Evolutionary conservation across 2,888 invertebrate species (phyloP), one percentile per base, ranked within the genome.

Genomic region (Aphidius colemani): DNA sequence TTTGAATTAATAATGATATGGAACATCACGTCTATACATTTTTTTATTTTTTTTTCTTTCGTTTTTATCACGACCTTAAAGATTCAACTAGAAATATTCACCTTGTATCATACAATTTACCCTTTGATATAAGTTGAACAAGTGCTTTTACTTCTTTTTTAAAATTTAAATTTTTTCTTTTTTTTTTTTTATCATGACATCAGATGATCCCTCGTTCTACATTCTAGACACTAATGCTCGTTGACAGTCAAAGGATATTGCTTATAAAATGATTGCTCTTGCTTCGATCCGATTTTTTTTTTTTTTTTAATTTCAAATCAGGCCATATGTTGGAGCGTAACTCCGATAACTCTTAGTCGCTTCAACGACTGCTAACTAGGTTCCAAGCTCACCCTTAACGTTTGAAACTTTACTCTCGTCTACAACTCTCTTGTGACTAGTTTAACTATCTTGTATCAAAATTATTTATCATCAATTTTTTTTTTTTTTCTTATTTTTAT

Each of bases 1-100:
- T 43, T 45, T 77, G 75, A 76, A 77, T 76, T 77, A 78, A 72
- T 74, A 70, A 78, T 73, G 72, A 73, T 70, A 62, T 59, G 66
- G 64, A 65, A 66, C 67, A 69, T 60, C 58, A 60, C 65, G 60
- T 46, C 46, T 46, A 46, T 48, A 39, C 61, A 30, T 39, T 65
- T 55, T 66, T 63, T 64, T 13, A n/a, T 13, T 13, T 30, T 30
- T 30, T 30, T 53, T 39, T 30, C 53, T 7, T 40, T 7, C 40
- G 5, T 30, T 30, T 58, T 65, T n/a, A 59, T 62, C 65, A 53
- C 60, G 57, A 53, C 64, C 39, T 53, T 46, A 48, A 11, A 57
- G 53, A 30, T 7, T 41, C 40, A n/a, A 44, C 9, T 18, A 57
- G 30, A 57, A 18, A 57, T 57, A 57, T 57, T 13, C 39, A 10